phyloP scores from a whole-genome alignment of 1,140 invertebrate species.

The Myzus persicae region DNA sequence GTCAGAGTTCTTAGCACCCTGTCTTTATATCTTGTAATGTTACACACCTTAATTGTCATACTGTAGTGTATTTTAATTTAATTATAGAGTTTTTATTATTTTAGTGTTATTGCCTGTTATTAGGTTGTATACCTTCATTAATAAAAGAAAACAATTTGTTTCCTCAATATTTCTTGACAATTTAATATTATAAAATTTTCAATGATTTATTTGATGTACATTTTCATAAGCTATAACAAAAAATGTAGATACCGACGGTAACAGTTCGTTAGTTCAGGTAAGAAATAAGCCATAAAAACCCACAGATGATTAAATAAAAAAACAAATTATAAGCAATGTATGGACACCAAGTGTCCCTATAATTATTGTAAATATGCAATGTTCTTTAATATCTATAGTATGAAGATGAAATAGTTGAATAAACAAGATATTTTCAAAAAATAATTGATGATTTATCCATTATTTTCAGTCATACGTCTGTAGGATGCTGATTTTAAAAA shows the following conservation, averaged over 20 bases:
- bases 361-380: too few species aligned
- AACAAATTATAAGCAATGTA: not conserved
- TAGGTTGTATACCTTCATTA: not conserved
- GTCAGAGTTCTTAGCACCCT: not conserved
- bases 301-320: too few species aligned
- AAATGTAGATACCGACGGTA: not conserved
- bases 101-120: not conserved
- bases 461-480: too few species aligned
- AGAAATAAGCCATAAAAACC: not conserved
- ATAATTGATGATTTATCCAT: too few species aligned
- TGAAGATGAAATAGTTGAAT: too few species aligned
- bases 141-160: not conserved
- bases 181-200: not conserved
- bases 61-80: not conserved
- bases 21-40: not conserved
- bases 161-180: not conserved
- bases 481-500: too few species aligned
- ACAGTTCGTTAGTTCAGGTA: not conserved
- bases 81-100: not conserved
- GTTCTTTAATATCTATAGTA: too few species aligned
- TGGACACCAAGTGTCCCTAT: not conserved
- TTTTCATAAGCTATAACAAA: not conserved
- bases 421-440: too few species aligned
- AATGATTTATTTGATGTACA: not conserved
- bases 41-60: not conserved